Conservation (phyloP, 2,113 vertebrate species). For the Antechinus flavipes region DNA sequence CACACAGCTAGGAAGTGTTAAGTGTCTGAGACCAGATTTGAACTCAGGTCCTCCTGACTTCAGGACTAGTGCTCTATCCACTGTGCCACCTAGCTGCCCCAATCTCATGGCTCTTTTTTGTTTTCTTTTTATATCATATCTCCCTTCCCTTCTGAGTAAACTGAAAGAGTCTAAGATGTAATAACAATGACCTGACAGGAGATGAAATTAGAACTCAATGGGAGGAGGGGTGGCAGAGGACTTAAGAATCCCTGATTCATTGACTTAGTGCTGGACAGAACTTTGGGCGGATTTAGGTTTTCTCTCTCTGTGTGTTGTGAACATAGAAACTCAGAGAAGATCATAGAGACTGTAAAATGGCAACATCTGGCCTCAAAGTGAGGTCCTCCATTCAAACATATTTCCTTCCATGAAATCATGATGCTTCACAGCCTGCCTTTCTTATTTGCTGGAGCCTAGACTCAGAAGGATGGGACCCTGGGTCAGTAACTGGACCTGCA, state of each 20-base stretch:
- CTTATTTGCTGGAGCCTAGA: too few relatives aligned
- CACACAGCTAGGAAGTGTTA: too few relatives aligned
- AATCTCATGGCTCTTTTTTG: not conserved
- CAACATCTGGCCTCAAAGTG: not conserved
- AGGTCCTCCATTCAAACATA: not conserved
- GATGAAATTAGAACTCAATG: not conserved
- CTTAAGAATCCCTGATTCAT: not conserved
- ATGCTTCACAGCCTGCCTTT: too few relatives aligned
- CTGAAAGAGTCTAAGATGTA: not conserved
- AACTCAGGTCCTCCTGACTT: too few relatives aligned
- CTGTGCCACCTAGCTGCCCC: too few relatives aligned
- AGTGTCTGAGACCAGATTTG: too few relatives aligned
- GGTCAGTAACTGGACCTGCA: not conserved
- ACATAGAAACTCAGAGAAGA: not conserved
- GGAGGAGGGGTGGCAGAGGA: not conserved
- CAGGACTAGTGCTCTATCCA: too few relatives aligned
- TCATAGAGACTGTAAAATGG: not conserved
- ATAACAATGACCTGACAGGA: not conserved
- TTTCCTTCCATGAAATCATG: not conserved
- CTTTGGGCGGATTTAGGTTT: not conserved
- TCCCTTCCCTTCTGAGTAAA: not conserved
- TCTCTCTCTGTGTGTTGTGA: not conserved
- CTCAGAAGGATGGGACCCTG: not conserved
- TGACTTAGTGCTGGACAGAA: not conserved
- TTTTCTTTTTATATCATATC: not conserved